Evolutionary conservation across 2,113 vertebrate species (phyloP), one percentile per base, ranked within the genome.

Genomic region (Actenoides lindsayi): DNA sequence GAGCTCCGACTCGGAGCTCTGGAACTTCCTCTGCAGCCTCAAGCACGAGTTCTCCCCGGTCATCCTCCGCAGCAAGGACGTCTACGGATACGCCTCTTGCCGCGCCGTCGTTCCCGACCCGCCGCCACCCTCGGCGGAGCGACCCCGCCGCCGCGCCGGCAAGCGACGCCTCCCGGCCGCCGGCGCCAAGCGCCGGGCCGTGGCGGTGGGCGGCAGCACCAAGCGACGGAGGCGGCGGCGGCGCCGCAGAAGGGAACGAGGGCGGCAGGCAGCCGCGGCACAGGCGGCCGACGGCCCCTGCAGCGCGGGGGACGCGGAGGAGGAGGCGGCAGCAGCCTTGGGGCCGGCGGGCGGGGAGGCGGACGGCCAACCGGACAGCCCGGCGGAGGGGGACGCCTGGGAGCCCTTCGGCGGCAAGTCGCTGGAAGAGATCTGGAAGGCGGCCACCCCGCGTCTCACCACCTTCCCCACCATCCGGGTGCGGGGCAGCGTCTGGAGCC

Each of bases 11-110:
- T 97, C 98, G 33, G 98, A 98, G 98, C 98, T 98, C 83, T 98
- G 98, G 98, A 97, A 97, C 97, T 98, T 98, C 97, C 98, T 98
- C n/a, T 98, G 98, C 97, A 98, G 98, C 96, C 98, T 98, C 94
- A 97, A 97, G 95, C 98, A 98, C 92, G 97, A 98, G 97, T 98
- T 98, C 96, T 98, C 98, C 78, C 98, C 98, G 83, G 97, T 98
- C 93, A 98, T 98, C 81, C 98, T 98, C n/a, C 98, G 98, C 94
- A 98, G 98, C 89, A 98, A 98, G 95, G 98, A 98, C 97, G 98
- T 98, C 87, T 98, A 98, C 76, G 98, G 98, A 59, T 98, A 98
- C 96, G 96, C 98, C 24, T 98, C 98, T 21, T 98, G 98, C 95
- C 97, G 98, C 77, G 98, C 98, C 37, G 90, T 98, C 48, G 98